Evolutionary conservation across 2,797 vertebrate species (phyloP).

Genomic region (Spizella passerina): DNA sequence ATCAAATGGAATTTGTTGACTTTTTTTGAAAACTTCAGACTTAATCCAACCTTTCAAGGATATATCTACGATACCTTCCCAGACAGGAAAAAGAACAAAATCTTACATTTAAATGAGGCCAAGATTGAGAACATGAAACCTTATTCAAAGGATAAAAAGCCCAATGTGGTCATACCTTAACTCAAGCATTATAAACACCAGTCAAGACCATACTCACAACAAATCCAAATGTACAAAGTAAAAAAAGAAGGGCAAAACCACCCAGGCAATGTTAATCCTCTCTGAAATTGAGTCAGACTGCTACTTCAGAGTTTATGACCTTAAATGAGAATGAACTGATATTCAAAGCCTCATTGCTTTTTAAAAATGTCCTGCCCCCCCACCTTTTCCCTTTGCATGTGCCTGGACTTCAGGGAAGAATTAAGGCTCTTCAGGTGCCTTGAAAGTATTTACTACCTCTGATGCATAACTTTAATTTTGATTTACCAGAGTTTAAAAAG

Average conservation of each 20-base stretch:
- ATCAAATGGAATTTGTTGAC: not conserved
- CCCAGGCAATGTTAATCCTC: not conserved
- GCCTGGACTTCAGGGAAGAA: not conserved
- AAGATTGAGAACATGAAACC: not conserved
- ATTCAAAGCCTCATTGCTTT: not conserved
- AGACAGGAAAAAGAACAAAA: not conserved
- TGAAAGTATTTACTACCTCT: not conserved
- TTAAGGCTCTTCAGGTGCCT: not conserved
- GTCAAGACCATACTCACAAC: not conserved
- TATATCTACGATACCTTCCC: not conserved
- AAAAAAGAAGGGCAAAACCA: not conserved
- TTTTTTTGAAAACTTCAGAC: not conserved
- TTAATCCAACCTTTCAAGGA: not conserved
- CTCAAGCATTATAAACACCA: not conserved
- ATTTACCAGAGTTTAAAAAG: slow-evolving; percentile 7
- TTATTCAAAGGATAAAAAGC: not conserved
- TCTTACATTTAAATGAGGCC: not conserved
- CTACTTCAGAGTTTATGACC: not conserved
- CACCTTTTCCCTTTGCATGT: not conserved
- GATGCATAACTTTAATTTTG: not conserved
- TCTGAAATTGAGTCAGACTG: not conserved
- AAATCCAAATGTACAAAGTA: not conserved
- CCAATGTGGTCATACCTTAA: not conserved
- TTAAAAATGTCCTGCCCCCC: not conserved
- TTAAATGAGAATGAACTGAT: slow-evolving; percentile 5